A percentile compares a stretch with the other conserved stretches of the same genome.
Evolutionary conservation across 2,797 vertebrate genomes (phyloP).

Genomic region (Salarias fasciatus): DNA sequence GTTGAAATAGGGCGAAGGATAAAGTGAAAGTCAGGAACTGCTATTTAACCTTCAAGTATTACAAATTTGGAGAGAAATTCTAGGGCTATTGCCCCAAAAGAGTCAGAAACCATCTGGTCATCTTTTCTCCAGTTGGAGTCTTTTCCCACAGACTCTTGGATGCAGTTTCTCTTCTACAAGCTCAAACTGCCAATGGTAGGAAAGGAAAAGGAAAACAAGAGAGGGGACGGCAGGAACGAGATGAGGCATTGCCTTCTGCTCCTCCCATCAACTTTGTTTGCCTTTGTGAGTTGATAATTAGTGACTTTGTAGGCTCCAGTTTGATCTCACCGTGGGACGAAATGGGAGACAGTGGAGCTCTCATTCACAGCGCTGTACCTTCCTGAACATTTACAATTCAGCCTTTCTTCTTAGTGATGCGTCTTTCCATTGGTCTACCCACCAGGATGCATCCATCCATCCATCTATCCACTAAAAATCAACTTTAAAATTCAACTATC

Average conservation of each 20-base stretch:
- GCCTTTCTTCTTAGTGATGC: too few species aligned
- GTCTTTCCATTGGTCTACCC: too few species aligned
- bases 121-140: slow-evolving; percentile 13
- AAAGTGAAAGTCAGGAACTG: slow-evolving; percentile 5
- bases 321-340: too few species aligned
- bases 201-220: background rate
- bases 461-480: too few species aligned
- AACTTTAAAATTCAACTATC: too few species aligned
- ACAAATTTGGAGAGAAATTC: slow-evolving; percentile 14
- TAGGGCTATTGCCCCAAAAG: background rate
- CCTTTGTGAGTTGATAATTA: slow-evolving; percentile 5
- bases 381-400: too few species aligned
- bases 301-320: too few species aligned
- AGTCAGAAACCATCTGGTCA: slow-evolving; percentile 16
- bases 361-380: too few species aligned
- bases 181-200: background rate
- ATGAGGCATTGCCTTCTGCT: slow-evolving; percentile 26
- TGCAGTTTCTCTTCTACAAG: slow-evolving; percentile 3
- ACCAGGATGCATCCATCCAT: too few species aligned
- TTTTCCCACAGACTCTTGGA: slow-evolving; percentile 17
- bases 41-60: slow-evolving; percentile 19
- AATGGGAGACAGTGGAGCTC: too few species aligned
- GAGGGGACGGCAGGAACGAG: background rate
- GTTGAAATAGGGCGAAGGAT: slow-evolving; percentile 6
- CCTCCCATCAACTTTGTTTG: background rate